These are phyloP conservation scores for Asteroscopus sphinx DNA, from an alignment of 2,888 invertebrate species.

Conservation along the genomic window DNA sequence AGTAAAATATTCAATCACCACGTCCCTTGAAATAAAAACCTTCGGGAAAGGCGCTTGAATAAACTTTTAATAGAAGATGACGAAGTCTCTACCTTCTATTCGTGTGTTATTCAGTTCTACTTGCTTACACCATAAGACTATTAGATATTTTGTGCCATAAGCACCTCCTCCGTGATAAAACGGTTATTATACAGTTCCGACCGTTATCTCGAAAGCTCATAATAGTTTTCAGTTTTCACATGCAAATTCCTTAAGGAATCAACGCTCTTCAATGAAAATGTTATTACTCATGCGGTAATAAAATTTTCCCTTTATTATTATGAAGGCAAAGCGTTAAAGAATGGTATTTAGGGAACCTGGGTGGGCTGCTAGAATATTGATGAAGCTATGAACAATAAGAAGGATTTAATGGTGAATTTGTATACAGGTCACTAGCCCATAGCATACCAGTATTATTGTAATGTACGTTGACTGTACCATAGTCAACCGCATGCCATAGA, in stretches of 20 bases:
- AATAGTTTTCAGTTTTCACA: conserved; percentile 28
- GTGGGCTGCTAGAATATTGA: conserved; percentile 37
- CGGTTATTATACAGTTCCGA: conserved; percentile 1
- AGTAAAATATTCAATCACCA: no score
- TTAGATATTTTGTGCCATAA: no score
- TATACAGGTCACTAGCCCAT: not conserved
- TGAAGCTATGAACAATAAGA: conserved; percentile 13
- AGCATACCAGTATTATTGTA: not conserved
- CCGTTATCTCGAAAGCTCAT: conserved; percentile 4
- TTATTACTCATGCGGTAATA: conserved; percentile 19
- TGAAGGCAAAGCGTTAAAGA: conserved; percentile 3
- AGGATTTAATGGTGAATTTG: not conserved
- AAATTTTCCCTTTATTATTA: conserved; percentile 29
- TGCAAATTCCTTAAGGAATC: conserved; percentile 23
- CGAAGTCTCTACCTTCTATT: no score
- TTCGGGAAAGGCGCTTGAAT: no score
- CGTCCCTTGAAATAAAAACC: no score
- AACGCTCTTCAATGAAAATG: conserved; percentile 21
- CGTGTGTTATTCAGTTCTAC: no score
- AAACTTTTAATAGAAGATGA: no score
- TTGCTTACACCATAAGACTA: no score
- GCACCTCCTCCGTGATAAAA: not conserved
- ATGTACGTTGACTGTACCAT: no score
- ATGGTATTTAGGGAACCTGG: conserved; percentile 19
- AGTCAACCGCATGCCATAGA: no score